These are phyloP conservation scores for Diachasma alloeum DNA, from an alignment of 1,140 invertebrate species.

Conservation along the genomic window DNA sequence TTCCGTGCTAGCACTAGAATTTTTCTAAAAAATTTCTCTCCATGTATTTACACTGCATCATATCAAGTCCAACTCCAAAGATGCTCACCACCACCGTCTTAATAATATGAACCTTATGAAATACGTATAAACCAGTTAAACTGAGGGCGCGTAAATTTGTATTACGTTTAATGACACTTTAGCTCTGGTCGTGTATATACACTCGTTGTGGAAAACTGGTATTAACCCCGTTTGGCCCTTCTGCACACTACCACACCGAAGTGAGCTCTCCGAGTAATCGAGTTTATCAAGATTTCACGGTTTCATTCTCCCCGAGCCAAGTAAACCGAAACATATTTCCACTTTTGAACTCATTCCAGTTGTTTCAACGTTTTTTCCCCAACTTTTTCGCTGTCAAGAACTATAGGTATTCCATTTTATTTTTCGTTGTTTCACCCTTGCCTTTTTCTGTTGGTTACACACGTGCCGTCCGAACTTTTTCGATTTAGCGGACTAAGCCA, in stretches of 20 bases:
- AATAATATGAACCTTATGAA: not conserved
- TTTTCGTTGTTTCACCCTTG: not conserved
- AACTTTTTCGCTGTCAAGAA: slow-evolving; percentile 7
- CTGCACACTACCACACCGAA: not conserved
- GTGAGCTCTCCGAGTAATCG: slow-evolving; percentile 28
- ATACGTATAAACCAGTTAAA: not conserved
- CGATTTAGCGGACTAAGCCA: slow-evolving; percentile 23
- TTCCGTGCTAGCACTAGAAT: no score
- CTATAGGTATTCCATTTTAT: not conserved
- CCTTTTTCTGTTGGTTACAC: not conserved
- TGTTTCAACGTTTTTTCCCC: slow-evolving; percentile 12
- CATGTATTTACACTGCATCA: no score
- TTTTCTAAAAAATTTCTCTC: no score
- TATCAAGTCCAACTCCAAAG: no score
- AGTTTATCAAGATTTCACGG: slow-evolving; percentile 42
- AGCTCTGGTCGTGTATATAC: not conserved
- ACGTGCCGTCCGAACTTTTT: slow-evolving; percentile 25
- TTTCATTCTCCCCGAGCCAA: slow-evolving; percentile 34
- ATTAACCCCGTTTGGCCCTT: slow-evolving; percentile 30
- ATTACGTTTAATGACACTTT: slow-evolving; percentile 25
- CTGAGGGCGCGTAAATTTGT: slow-evolving; percentile 11
- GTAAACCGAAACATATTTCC: slow-evolving; percentile 32
- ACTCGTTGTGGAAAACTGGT: slow-evolving; percentile 25
- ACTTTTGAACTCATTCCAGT: slow-evolving; percentile 30
- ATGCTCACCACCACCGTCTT: not conserved